Base-by-base conservation (phyloP, 2,797 vertebrate genomes). In the Telmatherina bonti region DNA sequence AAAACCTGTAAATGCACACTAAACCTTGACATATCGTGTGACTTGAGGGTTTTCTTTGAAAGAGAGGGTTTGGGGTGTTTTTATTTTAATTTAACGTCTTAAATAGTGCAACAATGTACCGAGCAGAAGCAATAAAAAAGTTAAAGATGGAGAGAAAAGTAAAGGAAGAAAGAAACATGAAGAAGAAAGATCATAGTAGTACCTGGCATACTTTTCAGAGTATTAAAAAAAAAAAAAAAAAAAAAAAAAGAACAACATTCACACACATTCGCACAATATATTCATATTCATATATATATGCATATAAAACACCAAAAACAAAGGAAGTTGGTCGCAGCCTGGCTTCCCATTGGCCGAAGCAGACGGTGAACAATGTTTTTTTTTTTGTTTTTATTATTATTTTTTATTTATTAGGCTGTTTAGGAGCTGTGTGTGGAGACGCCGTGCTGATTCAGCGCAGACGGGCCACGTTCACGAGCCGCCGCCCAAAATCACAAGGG, bases 231-330 rank as follows among this genome's bases (percentile, higher is more conserved):
- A 91, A 87, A 90, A 90, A 43, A 43, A 20, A 41, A 41, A 5
- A 91, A 87, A 90, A 90, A 43, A 43, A 20, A 41, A 41, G 1
- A 90, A 89, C 74, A 91, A 94, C 91, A 93, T 92, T 94, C 93
- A 56, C 82, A 88, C 93, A 93, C 92, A 92, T 94, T 94, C 92
- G 76, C 90, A 93, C 91, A 90, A 91, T 90, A 92, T 92, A 93
- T 93, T 91, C 90, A 92, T 92, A 92, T 92, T 91, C 87, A 91
- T 92, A 90, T 93, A 88, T 92, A 92, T 93, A 91, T 90, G 88
- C 85, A 93, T 94, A 94, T 92, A 95, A 93, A 94, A 95, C 93
- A 94, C 91, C 91, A 93, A 93, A 91, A 81, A 73, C 83, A 82
- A 83, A 91, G 90, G 89, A 91, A 83, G 86, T 86, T 78, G 91